A percentile compares a stretch with the other conserved stretches of the same genome.
Evolutionary conservation across 2,113 vertebrate genomes (phyloP).

Genomic region (Coryphaenoides rupestris): DNA sequence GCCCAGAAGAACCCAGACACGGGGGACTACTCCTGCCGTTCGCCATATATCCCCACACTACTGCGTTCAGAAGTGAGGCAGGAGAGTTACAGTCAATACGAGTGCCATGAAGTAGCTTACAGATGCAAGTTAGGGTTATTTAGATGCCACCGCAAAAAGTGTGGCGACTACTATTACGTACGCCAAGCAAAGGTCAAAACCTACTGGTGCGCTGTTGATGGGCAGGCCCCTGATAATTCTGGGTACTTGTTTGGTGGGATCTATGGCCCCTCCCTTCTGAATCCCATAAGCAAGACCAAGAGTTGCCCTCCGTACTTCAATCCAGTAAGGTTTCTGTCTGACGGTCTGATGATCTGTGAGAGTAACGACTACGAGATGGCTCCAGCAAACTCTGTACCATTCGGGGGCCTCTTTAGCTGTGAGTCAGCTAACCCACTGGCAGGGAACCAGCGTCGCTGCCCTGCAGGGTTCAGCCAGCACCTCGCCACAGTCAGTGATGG

Average conservation of each 20-base stretch:
- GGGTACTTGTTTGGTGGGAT: constrained; percentile 88
- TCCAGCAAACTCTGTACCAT: constrained; percentile 68
- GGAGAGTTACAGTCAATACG: constrained; percentile 72
- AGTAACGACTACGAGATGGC: constrained; percentile 79
- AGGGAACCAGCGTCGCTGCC: constrained; percentile 65
- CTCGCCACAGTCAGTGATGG: constrained; percentile 81
- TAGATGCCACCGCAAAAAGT: constrained; percentile 66
- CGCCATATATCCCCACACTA: constrained; percentile 58
- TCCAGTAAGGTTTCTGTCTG: constrained; percentile 69
- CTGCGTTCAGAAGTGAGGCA: constrained; percentile 75
- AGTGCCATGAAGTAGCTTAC: constrained; percentile 64
- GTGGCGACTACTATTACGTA: constrained; percentile 73
- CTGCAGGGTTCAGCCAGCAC: constrained; percentile 84
- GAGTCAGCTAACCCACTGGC: constrained; percentile 76
- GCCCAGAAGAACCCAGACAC: constrained; percentile 82
- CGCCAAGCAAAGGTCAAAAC: constrained; percentile 70
- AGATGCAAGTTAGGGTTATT: constrained; percentile 41
- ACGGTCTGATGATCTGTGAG: constrained; percentile 77
- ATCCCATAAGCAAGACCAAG: constrained; percentile 78
- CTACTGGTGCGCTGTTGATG: constrained; percentile 76
- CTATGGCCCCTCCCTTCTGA: constrained; percentile 69
- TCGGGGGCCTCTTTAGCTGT: constrained; percentile 91
- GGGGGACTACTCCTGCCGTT: constrained; percentile 73
- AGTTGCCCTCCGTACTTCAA: constrained; percentile 75
- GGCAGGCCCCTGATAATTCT: constrained; percentile 32